Conservation (phyloP, 2,888 invertebrate genomes). For the Sussaba pulchella region DNA sequence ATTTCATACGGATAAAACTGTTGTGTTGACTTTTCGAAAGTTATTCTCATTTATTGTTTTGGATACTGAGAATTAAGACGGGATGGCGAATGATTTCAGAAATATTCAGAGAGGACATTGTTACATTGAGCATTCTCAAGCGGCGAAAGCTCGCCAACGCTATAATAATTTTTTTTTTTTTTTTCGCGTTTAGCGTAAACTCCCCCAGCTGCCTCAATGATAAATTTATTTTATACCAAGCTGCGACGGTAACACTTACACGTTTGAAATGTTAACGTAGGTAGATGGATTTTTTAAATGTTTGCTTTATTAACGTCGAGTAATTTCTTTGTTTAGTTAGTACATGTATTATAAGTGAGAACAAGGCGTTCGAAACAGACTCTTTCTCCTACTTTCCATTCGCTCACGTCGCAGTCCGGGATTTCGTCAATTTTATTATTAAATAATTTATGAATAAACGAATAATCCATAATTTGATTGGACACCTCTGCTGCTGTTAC, state of each 20-base stretch:
- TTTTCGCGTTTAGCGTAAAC: neutral
- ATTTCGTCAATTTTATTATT: no score
- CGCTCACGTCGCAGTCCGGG: neutral
- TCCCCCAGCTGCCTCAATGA: conserved; percentile 11
- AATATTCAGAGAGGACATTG: conserved; percentile 29
- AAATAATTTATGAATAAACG: no score
- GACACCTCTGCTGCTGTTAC: no score
- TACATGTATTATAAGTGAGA: conserved; percentile 31
- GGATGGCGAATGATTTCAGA: conserved; percentile 23
- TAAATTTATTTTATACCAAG: conserved; percentile 34
- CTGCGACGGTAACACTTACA: conserved; percentile 51
- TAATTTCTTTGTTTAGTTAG: conserved; percentile 37
- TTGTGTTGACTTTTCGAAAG: neutral
- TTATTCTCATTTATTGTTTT: conserved; percentile 6
- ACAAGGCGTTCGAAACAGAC: conserved; percentile 6
- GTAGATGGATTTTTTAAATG: conserved; percentile 26
- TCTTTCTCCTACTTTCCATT: neutral
- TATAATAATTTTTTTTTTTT: neutral
- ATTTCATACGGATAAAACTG: conserved; percentile 27
- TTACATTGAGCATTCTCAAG: conserved; percentile 52
- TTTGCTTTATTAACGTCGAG: conserved; percentile 65
- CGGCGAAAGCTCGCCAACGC: conserved; percentile 41
- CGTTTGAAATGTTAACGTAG: conserved; percentile 26
- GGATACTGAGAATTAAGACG: conserved; percentile 3
- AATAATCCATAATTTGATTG: no score